Conservation (phyloP, 2,113 vertebrate genomes). For the Zosterops borbonicus region DNA sequence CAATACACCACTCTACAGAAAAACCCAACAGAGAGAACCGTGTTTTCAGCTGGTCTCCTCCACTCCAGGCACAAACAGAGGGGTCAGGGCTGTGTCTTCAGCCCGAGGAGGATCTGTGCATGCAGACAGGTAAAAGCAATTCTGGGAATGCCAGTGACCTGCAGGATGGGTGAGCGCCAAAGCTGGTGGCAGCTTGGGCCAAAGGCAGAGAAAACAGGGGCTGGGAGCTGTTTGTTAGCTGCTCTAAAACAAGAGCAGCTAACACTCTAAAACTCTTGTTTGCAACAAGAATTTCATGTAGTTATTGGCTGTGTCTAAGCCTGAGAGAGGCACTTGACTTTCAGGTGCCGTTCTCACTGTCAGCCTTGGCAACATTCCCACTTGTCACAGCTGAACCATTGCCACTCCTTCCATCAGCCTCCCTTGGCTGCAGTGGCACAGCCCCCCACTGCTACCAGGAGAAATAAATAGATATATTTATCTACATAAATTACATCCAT, state of each 20-base stretch:
- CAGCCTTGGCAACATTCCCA: neutral
- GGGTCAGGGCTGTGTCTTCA: neutral
- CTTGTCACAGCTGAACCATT: neutral
- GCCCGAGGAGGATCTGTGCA: neutral
- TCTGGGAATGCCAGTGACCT: neutral
- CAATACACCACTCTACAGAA: slow-evolving; percentile 20
- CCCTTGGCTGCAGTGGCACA: neutral
- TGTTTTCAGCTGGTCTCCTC: neutral
- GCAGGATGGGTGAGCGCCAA: neutral
- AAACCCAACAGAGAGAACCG: slow-evolving; percentile 24
- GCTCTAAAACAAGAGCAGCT: neutral
- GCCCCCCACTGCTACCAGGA: neutral
- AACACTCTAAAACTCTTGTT: neutral
- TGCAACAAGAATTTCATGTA: neutral
- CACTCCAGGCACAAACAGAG: neutral
- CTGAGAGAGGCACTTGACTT: neutral
- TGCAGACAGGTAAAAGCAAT: neutral
- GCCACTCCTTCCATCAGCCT: neutral
- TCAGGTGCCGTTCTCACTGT: neutral
- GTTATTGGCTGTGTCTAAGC: neutral
- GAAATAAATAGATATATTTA: neutral
- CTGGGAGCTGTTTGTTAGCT: neutral
- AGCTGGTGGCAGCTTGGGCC: neutral
- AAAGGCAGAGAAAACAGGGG: neutral
- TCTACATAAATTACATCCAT: neutral